Evolutionary conservation across 1,140 invertebrate species (phyloP).

Genomic region (Temnothorax longispinosus): DNA sequence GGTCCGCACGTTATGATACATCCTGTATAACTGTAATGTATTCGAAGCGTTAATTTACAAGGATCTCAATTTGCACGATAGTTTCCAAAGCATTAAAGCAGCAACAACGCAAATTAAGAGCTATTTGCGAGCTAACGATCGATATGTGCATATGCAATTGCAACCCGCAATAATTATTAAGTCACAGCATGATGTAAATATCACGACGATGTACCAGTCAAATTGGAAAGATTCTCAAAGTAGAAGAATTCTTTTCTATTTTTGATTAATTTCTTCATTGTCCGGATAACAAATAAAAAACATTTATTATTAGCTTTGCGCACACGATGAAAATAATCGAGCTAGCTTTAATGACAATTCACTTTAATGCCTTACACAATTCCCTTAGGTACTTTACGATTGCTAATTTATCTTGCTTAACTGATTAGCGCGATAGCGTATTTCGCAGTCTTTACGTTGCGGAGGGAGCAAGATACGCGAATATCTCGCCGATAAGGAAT

Average conservation of each 20-base stretch:
- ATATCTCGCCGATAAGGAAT: constrained; percentile 26
- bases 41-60: constrained; percentile 36
- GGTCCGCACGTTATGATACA: background rate
- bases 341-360: background rate
- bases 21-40: background rate
- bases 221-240: background rate
- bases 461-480: background rate
- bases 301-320: background rate
- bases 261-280: background rate
- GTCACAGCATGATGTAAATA: background rate
- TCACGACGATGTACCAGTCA: background rate
- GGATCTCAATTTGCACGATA: constrained; percentile 36
- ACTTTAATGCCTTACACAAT: background rate
- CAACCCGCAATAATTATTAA: background rate
- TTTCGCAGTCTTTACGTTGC: constrained; percentile 2
- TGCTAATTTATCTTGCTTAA: constrained; percentile 19
- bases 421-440: constrained; percentile 10
- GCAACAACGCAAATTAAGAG: constrained; percentile 41
- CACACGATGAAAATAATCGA: background rate
- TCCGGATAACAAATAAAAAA: background rate
- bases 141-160: constrained; percentile 5
- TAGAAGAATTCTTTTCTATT: background rate
- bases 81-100: constrained; percentile 38
- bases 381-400: background rate
- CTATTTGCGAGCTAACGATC: constrained; percentile 4